Evolutionary conservation across 2,888 invertebrate species (phyloP).

Genomic region (Biston betularia): DNA sequence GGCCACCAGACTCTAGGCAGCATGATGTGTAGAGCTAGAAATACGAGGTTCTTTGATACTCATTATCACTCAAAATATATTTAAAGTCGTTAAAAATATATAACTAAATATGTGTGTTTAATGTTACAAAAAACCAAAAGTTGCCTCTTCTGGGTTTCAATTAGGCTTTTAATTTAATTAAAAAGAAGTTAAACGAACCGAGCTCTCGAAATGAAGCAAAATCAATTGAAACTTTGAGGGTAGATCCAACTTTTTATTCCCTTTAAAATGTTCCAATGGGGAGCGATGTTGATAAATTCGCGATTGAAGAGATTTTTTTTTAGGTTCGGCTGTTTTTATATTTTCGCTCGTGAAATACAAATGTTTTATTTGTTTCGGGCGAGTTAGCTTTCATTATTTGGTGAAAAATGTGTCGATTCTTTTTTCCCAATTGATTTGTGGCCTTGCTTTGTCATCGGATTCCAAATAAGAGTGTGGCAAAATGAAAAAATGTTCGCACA

Average conservation of each 20-base stretch:
- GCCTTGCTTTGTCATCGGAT: neutral
- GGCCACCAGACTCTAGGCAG: too few relatives aligned
- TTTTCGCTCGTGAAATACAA: conserved; percentile 11
- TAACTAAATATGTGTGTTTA: conserved; percentile 46
- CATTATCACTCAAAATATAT: too few relatives aligned
- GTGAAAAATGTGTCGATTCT: conserved; percentile 1
- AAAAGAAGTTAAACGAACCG: conserved; percentile 78
- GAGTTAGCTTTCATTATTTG: conserved; percentile 6
- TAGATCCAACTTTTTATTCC: conserved; percentile 60
- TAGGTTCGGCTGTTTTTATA: conserved; percentile 31
- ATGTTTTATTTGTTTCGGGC: conserved; percentile 11
- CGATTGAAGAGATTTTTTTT: conserved; percentile 42
- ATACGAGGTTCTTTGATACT: too few relatives aligned
- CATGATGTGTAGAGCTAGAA: too few relatives aligned
- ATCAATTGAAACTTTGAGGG: conserved; percentile 71
- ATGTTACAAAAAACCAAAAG: conserved; percentile 50
- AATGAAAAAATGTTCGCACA: too few relatives aligned
- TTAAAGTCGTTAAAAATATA: too few relatives aligned
- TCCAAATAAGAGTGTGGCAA: neutral
- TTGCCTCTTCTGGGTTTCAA: conserved; percentile 53
- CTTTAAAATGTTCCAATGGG: conserved; percentile 57
- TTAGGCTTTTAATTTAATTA: conserved; percentile 77
- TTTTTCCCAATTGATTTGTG: conserved; percentile 3
- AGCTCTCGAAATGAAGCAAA: conserved; percentile 63
- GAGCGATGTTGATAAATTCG: conserved; percentile 33